phyloP scores from a whole-genome alignment of 2,113 vertebrate genomes.

The Numenius arquata region DNA sequence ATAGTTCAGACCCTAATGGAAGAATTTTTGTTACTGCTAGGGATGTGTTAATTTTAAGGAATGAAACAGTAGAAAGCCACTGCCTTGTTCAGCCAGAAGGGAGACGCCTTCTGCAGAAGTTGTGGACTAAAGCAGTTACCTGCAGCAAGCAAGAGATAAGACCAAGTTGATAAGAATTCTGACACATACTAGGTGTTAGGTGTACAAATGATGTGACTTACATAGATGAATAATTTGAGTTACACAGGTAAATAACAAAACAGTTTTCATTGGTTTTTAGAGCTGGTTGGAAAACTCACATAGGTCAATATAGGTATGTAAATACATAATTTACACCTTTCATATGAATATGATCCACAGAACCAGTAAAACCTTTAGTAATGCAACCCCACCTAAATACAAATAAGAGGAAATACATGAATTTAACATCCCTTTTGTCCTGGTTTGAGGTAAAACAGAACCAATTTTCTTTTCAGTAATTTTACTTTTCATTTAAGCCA shows the following conservation, averaged over 20 bases:
- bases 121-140: not conserved
- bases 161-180: not conserved
- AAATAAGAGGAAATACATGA: not conserved
- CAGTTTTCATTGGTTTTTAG: not conserved
- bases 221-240: not conserved
- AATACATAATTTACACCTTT: not conserved
- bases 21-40: not conserved
- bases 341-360: not conserved
- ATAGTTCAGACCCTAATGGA: not conserved
- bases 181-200: not conserved
- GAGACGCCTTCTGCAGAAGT: not conserved
- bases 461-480: not conserved
- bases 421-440: not conserved
- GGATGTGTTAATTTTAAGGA: not conserved
- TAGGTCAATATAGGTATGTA: not conserved
- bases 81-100: not conserved
- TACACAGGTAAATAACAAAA: not conserved
- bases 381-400: not conserved
- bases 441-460: not conserved
- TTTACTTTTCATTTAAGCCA: not conserved
- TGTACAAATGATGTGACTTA: not conserved
- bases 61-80: not conserved
- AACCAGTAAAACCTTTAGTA: not conserved
- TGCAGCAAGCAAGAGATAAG: not conserved
- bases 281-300: not conserved